A percentile compares a stretch with the other conserved stretches of the same genome.
Evolutionary conservation across 2,113 vertebrate species (phyloP).

Genomic region (Lepus europaeus): DNA sequence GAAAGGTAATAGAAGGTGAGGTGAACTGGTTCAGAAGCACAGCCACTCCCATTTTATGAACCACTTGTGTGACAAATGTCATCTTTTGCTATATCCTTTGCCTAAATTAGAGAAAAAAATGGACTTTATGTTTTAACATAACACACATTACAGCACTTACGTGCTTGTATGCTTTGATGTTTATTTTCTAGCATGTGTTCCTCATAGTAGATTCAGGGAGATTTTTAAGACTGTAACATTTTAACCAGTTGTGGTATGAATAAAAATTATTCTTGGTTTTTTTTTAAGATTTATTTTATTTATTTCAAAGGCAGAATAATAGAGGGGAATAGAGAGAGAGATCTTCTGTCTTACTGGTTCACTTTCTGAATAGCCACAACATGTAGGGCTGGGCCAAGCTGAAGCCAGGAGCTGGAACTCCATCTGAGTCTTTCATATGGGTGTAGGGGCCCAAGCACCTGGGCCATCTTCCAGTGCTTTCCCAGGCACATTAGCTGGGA

Average conservation of each 20-base stretch:
- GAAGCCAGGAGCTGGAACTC: too few species aligned
- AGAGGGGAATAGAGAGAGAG: too few species aligned
- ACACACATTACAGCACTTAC: background rate
- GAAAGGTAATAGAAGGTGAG: background rate
- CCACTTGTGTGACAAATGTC: background rate
- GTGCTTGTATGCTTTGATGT: background rate
- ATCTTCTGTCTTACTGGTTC: too few species aligned
- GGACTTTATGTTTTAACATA: background rate
- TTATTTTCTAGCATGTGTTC: background rate
- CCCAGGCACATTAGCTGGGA: too few species aligned
- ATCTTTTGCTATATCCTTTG: background rate
- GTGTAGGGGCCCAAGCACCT: too few species aligned
- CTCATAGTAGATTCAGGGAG: background rate
- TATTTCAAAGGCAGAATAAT: too few species aligned
- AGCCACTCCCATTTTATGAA: background rate
- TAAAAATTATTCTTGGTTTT: constrained; percentile 45
- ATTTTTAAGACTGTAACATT: background rate
- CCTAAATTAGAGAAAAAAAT: background rate
- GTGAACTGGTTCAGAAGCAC: background rate
- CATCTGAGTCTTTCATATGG: too few species aligned
- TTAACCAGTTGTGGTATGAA: background rate
- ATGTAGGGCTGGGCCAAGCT: too few species aligned
- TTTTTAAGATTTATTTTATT: background rate
- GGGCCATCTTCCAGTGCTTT: too few species aligned
- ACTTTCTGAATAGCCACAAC: too few species aligned